Base-by-base conservation (phyloP, 2,797 vertebrate species). In the Sebastes cheni region DNA sequence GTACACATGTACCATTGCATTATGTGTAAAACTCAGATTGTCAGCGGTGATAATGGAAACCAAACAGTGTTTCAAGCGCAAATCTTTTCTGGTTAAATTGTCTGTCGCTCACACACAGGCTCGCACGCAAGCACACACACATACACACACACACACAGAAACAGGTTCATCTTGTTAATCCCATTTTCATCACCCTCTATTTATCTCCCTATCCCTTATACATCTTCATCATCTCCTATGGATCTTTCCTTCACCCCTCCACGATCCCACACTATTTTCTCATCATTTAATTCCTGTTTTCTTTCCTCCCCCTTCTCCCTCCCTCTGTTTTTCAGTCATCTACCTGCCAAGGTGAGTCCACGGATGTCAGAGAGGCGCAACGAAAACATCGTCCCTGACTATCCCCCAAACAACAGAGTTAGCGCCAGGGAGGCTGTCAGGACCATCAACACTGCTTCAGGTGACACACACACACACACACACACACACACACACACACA, bases 401-500 rank as follows among this genome's bases (percentile, higher is more conserved):
- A 96, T 11, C 81, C 95, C 6, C 93, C 97, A 23, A 96, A 93
- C 91, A 96, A 96, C 95, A 97, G 96, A 95, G 87, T 97, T 72
- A 92, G 90, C 65, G 85, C 96, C 81, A 94, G 90, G 67, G 98
- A 98, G 61, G 93, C 92, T 11, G 89, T 96, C 80, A 97, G 96
- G 94, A 96, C 89, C 94, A 92, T 96, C 89, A 97, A 94, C 25
- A 86, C 95, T 36, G 96, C 96, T 94, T 90, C 97, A 97, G 84
- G 88, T 96, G 83, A 89, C 16, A 79, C 72, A 75, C 27, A 64
- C 60, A 39, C 36, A 42, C 62, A 42, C 62, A 23, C 62, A 66
- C 30, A 36, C 32, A 23, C 32, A 39, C n/a, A 68, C 62, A 39
- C 61, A 39, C 62, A 23, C 61, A 71, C 58, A 36, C 64, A 54